Conservation (phyloP, 2,113 vertebrate genomes). For the Epinephelus fuscoguttatus region DNA sequence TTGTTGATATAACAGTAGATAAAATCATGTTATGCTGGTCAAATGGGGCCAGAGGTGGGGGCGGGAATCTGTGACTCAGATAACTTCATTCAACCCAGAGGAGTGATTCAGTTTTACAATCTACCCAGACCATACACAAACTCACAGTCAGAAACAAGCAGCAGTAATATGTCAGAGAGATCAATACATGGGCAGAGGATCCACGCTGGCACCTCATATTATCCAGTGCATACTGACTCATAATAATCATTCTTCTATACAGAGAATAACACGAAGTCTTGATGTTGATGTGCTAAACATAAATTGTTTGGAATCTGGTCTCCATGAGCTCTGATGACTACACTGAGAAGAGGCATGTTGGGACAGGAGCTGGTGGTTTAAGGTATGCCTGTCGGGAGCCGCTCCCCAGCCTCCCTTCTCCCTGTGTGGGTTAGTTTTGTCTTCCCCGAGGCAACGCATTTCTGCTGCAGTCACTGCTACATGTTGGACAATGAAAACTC, state of each 20-base stretch:
- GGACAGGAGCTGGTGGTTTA: slow-evolving; percentile 45
- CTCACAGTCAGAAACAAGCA: too few species aligned
- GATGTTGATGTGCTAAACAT: neutral
- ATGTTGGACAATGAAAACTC: neutral
- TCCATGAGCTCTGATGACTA: neutral
- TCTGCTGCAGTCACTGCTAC: neutral
- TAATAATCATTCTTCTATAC: neutral
- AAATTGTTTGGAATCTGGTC: neutral
- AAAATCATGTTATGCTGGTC: neutral
- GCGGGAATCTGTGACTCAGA: too few species aligned
- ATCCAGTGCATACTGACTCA: too few species aligned
- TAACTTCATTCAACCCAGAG: too few species aligned
- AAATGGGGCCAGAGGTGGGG: too few species aligned
- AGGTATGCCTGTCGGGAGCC: slow-evolving; percentile 32
- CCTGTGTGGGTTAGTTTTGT: neutral
- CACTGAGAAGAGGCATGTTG: slow-evolving; percentile 38
- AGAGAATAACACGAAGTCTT: neutral
- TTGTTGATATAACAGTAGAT: neutral
- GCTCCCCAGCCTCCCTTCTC: neutral
- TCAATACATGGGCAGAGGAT: too few species aligned
- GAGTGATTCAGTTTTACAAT: too few species aligned
- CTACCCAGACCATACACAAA: too few species aligned
- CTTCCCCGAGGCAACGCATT: slow-evolving; percentile 50
- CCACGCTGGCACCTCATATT: too few species aligned
- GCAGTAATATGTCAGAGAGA: too few species aligned